These are phyloP conservation scores for Phymastichus coffea DNA, from an alignment of 1,140 invertebrate genomes.

Conservation along the genomic window DNA sequence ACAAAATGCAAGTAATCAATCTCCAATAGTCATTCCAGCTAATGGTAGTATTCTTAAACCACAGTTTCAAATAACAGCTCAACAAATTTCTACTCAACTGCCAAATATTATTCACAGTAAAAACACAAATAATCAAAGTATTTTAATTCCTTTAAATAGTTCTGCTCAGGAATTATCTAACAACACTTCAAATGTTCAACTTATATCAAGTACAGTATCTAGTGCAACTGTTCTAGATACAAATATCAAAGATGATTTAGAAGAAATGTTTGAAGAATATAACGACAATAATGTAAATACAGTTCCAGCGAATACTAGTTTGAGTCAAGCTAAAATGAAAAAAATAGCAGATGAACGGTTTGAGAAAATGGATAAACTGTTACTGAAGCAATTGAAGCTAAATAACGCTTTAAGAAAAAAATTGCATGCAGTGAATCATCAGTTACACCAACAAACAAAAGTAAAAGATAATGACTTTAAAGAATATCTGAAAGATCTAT, in stretches of 20 bases:
- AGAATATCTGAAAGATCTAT: constrained; percentile 2
- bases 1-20: constrained; percentile 6
- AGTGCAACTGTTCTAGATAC: neutral
- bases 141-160: constrained; percentile 1
- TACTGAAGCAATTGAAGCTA: constrained; percentile 17
- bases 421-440: constrained; percentile 1
- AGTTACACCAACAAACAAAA: constrained; percentile 9
- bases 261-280: neutral
- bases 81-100: neutral
- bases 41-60: constrained; percentile 5
- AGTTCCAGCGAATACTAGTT: neutral
- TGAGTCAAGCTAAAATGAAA: constrained; percentile 11
- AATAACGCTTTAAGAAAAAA: constrained; percentile 23
- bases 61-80: neutral
- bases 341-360: constrained; percentile 16
- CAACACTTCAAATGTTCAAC: neutral
- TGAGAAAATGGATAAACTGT: constrained; percentile 21
- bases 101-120: neutral
- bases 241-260: neutral
- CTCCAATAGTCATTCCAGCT: constrained; percentile 14
- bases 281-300: neutral
- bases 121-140: neutral
- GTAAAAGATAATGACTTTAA: constrained; percentile 2
- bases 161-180: neutral
- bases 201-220: neutral